Evolutionary conservation across 2,113 vertebrate species (phyloP), one percentile per base, ranked within the genome.

Genomic region (Xenus cinereus): DNA sequence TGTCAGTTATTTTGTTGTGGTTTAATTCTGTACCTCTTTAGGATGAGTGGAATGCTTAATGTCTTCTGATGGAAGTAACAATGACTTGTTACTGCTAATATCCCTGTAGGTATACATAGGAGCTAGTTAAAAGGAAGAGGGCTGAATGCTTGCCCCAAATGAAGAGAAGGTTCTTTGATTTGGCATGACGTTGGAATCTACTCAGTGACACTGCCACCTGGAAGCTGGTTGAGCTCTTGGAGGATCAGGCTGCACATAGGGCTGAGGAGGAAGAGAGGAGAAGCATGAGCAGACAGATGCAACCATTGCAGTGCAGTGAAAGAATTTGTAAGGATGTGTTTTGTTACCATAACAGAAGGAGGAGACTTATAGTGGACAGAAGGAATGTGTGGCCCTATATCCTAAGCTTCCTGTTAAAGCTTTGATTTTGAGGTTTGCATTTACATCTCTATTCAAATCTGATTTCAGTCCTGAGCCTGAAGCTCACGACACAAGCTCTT

Each of bases 381-480:
- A 69, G 50, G 23, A 80, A 32, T 60, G 35, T 43, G 12, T 82
- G 66, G 24, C 32, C 7, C 16, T 75, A 12, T 84, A 14, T 82
- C 33, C 35, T 71, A 54, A 87, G 17, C 12, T 59, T 84, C n/a
- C 27, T 50, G 7, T 56, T 71, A 87, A 97, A 94, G 37, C 39
- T 87, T 92, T 89, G 62, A 85, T 87, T 94, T 77, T 87, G 66
- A 93, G 62, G 30, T 79, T 62, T 79, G 77, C 50, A 23, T 96
- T 95, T 87, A 21, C 77, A n/a, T 83, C 18, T 96, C 79, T 89
- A 46, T 94, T 92, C 86, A 67, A 73, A 33, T 63, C 28, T 63
- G 77, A 90, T 35, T 73, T 87, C 33, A 53, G 5, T 89, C 33
- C 67, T 56, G 35, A 92, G 53, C 41, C 63, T 84, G 81, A 85